phyloP scores from a whole-genome alignment of 2,888 invertebrate genomes.

The Holacanthella duospinosa region DNA sequence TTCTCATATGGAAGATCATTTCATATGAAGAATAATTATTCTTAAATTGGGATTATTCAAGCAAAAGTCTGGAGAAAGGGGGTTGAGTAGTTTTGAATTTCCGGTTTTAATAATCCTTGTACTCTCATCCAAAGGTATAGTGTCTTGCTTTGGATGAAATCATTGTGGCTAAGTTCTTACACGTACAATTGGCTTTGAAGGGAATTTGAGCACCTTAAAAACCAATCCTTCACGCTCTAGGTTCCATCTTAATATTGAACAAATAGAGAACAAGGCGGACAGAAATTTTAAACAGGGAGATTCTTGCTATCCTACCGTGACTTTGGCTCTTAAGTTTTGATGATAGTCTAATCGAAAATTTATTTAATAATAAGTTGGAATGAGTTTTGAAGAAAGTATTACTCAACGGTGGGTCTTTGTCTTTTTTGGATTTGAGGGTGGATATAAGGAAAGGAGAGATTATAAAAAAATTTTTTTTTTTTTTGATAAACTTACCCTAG shows the following conservation, averaged over 20 bases:
- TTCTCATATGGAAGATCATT: no score
- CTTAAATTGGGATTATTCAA: no score
- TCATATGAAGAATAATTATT: no score
- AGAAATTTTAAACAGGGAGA: slow-evolving; percentile 12
- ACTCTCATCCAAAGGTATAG: no score
- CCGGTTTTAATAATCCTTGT: no score
- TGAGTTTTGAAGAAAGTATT: no score
- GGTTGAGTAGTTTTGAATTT: no score
- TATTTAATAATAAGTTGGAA: slow-evolving; percentile 36
- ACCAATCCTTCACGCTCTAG: background rate
- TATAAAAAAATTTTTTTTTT: background rate
- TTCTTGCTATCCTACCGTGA: slow-evolving; percentile 35
- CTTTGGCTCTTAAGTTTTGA: slow-evolving; percentile 39
- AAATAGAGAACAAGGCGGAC: slow-evolving; percentile 11
- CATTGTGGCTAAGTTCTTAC: background rate
- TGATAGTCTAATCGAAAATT: slow-evolving; percentile 32
- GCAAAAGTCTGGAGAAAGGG: no score
- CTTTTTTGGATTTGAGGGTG: background rate
- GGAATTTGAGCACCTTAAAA: background rate
- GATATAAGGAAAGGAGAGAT: background rate
- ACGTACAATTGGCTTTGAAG: background rate
- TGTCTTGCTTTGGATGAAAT: no score
- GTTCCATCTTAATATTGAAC: slow-evolving; percentile 28
- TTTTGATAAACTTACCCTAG: slow-evolving; percentile 68
- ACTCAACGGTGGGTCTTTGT: no score